A percentile compares a stretch with the other conserved stretches of the same genome.
These are phyloP conservation scores for Sphaeridia pumilis DNA, from an alignment of 2,888 invertebrate species.

Conservation along the genomic window DNA sequence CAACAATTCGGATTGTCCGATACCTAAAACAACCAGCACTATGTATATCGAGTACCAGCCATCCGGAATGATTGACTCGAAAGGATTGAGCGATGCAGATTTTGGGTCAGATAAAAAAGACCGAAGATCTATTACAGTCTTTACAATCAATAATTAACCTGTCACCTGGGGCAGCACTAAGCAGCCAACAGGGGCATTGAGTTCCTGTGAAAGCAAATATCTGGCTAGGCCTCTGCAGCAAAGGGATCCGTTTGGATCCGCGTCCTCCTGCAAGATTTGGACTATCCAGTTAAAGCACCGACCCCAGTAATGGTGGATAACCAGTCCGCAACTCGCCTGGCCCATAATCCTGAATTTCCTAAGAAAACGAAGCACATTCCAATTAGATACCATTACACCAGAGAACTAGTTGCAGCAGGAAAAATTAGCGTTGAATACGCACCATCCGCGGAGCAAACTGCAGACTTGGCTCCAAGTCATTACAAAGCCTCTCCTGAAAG, in stretches of 20 bases:
- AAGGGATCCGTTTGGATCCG: conserved; percentile 10
- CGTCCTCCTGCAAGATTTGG: conserved; percentile 9
- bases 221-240: conserved; percentile 21
- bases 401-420: conserved; percentile 1
- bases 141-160: conserved; percentile 4
- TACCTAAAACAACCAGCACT: not conserved
- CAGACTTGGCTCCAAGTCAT: conserved; percentile 12
- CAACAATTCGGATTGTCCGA: not conserved
- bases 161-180: conserved; percentile 5
- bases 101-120: conserved; percentile 30
- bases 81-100: conserved; percentile 37
- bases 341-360: conserved; percentile 30
- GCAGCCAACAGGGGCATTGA: conserved; percentile 2
- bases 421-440: conserved; percentile 1
- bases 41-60: conserved; percentile 21
- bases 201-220: conserved; percentile 11
- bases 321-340: conserved; percentile 27
- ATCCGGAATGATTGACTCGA: conserved; percentile 7
- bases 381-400: conserved; percentile 23
- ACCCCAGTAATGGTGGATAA: conserved; percentile 21
- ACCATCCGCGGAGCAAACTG: conserved; percentile 5
- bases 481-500: conserved; percentile 10
- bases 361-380: conserved; percentile 34
- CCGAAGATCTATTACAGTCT: conserved; percentile 30
- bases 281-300: not conserved